phyloP scores from a whole-genome alignment of 2,797 vertebrate genomes.

The Anas capensis region DNA sequence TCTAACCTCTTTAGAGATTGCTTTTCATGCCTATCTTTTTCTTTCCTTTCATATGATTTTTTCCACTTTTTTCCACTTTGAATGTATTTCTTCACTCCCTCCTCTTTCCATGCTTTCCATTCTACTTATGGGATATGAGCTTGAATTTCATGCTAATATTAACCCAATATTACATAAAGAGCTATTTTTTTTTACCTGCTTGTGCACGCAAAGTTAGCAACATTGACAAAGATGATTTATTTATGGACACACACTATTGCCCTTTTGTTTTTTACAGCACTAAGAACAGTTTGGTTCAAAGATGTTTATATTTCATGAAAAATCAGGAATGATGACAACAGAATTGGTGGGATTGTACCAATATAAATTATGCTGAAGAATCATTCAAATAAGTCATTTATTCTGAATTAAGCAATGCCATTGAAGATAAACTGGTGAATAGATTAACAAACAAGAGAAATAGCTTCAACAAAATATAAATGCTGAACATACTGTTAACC shows the following conservation, averaged over 20 bases:
- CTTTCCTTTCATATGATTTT: neutral
- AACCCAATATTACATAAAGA: neutral
- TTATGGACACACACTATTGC: neutral
- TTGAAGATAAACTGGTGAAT: neutral
- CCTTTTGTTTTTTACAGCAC: neutral
- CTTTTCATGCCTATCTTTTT: neutral
- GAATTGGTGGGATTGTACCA: neutral
- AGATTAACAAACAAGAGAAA: neutral
- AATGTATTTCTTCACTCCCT: neutral
- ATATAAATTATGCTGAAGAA: neutral
- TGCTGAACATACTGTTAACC: neutral
- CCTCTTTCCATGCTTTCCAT: neutral
- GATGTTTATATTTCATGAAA: neutral
- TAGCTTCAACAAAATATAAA: neutral
- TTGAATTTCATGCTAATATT: neutral
- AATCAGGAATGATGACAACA: neutral
- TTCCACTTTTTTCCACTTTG: neutral
- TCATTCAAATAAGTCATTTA: neutral
- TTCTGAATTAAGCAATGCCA: neutral
- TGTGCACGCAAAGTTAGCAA: neutral
- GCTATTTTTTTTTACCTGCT: neutral
- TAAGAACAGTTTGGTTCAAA: neutral
- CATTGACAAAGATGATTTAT: neutral
- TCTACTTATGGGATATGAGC: neutral
- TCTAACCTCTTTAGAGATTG: neutral